A percentile compares a stretch with the other conserved stretches of the same genome.
Conservation (phyloP, 2,113 vertebrate genomes). For the Phoxinus phoxinus region DNA sequence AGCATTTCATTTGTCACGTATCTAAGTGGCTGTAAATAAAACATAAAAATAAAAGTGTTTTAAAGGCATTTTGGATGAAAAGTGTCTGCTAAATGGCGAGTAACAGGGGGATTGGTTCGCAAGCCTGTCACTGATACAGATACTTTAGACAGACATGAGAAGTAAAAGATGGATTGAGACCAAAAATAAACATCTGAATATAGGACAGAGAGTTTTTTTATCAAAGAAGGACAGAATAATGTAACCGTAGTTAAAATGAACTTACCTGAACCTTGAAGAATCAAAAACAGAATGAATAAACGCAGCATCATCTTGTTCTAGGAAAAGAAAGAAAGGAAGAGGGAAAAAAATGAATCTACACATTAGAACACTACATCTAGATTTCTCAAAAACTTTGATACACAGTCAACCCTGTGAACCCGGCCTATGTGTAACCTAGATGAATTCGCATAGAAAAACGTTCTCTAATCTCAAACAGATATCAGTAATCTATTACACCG, state of each 20-base stretch:
- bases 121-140: slow-evolving; percentile 8
- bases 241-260: slow-evolving; percentile 57
- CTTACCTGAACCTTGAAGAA: slow-evolving; percentile 73
- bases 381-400: background rate
- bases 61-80: slow-evolving; percentile 1
- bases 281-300: slow-evolving; percentile 74
- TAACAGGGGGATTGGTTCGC: background rate
- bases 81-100: background rate
- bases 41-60: background rate
- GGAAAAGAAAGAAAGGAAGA: slow-evolving; percentile 45
- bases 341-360: slow-evolving; percentile 53
- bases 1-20: background rate
- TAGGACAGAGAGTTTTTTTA: background rate
- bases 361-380: background rate
- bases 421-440: slow-evolving; percentile 1
- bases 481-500: background rate
- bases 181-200: slow-evolving; percentile 31
- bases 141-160: slow-evolving; percentile 9
- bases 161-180: slow-evolving; percentile 12
- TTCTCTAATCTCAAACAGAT: background rate
- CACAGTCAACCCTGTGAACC: background rate
- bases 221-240: background rate
- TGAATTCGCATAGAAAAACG: background rate
- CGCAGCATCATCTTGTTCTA: slow-evolving; percentile 79
- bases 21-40: background rate